Percentiles rank a stretch among this genome's conserved stretches.
Evolutionary conservation across 2,797 vertebrate species (phyloP).

Genomic region (Chaunax sp.): DNA sequence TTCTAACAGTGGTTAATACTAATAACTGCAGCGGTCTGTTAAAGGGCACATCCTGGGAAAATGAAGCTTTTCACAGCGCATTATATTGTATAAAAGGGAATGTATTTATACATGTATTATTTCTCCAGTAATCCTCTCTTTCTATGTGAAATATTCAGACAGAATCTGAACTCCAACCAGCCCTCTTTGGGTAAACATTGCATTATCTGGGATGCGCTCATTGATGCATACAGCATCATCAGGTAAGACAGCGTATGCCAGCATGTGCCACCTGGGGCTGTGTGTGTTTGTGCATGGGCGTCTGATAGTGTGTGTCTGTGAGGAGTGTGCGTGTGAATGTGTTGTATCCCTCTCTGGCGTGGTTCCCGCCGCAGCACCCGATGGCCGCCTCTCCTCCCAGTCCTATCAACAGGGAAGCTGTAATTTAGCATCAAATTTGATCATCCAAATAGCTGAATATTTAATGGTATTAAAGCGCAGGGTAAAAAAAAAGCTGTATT

Average conservation of each 20-base stretch:
- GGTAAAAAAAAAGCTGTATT: constrained; percentile 81
- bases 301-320: constrained; percentile 25
- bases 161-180: constrained; percentile 45
- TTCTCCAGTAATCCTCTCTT: constrained; percentile 51
- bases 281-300: constrained; percentile 45
- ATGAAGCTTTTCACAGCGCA: constrained; percentile 34
- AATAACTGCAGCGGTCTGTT: constrained; percentile 68
- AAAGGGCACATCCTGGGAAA: constrained; percentile 56
- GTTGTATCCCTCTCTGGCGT: constrained; percentile 65
- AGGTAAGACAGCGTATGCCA: constrained; percentile 71
- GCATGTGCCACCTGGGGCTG: constrained; percentile 79
- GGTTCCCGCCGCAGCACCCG: constrained; percentile 68
- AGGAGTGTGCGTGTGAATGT: constrained; percentile 34
- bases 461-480: constrained; percentile 94
- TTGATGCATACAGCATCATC: constrained; percentile 74
- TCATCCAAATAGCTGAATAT: constrained; percentile 97
- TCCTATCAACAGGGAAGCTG: constrained; percentile 79
- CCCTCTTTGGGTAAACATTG: constrained; percentile 64
- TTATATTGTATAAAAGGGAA: constrained; percentile 38
- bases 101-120: constrained; percentile 52
- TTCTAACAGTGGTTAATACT: constrained; percentile 79
- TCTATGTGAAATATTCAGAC: constrained; percentile 43
- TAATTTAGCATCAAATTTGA: constrained; percentile 96
- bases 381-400: constrained; percentile 68
- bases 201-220: constrained; percentile 69